Percentiles rank a stretch among this genome's conserved stretches.
phyloP scores from a whole-genome alignment of 2,113 vertebrate species.

The Xenus cinereus region DNA sequence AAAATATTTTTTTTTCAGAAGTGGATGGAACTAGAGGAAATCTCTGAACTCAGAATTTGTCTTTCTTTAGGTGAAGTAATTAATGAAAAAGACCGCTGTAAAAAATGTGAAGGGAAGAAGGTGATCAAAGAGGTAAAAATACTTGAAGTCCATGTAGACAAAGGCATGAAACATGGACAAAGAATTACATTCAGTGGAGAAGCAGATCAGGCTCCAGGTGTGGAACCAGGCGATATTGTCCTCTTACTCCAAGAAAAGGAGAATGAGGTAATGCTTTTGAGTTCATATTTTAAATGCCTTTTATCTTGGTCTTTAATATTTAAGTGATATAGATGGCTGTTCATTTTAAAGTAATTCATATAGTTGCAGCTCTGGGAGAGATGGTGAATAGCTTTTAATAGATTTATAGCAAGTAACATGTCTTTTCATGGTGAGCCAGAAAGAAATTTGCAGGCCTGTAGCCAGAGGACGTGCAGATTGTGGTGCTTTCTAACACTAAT shows the following conservation, averaged over 20 bases:
- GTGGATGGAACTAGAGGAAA: background rate
- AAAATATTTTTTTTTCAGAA: background rate
- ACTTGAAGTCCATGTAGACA: conserved; percentile 98
- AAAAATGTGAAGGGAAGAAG: conserved; percentile 98
- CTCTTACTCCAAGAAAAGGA: conserved; percentile 96
- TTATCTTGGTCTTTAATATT: background rate
- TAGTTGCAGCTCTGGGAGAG: background rate
- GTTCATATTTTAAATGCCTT: background rate
- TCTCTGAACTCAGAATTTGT: background rate
- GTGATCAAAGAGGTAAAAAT: conserved; percentile 98
- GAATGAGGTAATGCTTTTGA: conserved; percentile 84
- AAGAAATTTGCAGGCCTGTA: background rate
- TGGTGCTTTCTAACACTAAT: background rate
- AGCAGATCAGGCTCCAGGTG: conserved; percentile 95
- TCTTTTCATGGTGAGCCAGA: background rate
- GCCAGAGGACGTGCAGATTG: background rate
- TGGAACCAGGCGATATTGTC: conserved; percentile 96
- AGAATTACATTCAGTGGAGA: conserved; percentile 97
- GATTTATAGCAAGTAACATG: background rate
- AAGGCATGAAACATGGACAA: conserved; percentile 98
- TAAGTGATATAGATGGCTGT: background rate
- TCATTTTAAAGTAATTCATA: background rate
- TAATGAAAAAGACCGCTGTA: conserved; percentile 98
- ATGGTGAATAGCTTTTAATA: conserved; percentile 2
- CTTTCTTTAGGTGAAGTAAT: conserved; percentile 91